These are phyloP conservation scores for Tiphia femorata DNA, from an alignment of 2,888 invertebrate genomes.

Conservation along the genomic window DNA sequence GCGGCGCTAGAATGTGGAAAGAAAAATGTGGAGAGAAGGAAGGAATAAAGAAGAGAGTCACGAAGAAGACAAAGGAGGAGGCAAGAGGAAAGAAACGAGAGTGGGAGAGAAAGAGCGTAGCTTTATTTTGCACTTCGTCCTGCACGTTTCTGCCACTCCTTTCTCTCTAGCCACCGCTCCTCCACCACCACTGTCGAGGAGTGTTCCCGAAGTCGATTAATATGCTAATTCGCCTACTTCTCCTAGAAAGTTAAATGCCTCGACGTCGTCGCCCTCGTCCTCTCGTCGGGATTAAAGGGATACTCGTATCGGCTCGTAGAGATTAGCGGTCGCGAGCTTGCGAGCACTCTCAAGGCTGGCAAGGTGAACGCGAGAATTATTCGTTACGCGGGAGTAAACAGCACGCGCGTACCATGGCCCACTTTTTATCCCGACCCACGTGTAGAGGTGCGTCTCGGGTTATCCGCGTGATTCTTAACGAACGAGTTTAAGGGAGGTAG, in stretches of 20 bases:
- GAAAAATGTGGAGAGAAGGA: background rate
- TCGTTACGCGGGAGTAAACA: no score
- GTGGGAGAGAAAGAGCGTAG: background rate
- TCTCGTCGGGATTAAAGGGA: conserved; percentile 36
- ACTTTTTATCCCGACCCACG: no score
- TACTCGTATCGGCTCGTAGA: conserved; percentile 28
- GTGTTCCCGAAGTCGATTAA: conserved; percentile 36
- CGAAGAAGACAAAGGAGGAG: no score
- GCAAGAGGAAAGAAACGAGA: no score
- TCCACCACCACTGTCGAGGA: conserved; percentile 8
- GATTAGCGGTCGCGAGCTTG: conserved; percentile 29
- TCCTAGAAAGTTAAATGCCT: conserved; percentile 38
- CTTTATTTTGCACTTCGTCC: background rate
- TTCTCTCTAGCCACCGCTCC: background rate
- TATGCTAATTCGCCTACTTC: conserved; percentile 39
- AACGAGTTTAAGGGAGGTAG: no score
- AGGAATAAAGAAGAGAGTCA: no score
- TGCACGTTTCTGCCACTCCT: background rate
- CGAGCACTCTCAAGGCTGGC: no score
- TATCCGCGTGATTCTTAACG: no score
- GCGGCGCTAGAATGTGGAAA: no score
- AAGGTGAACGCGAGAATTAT: no score
- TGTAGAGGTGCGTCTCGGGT: no score
- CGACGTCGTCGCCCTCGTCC: conserved; percentile 28
- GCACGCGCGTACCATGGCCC: no score